phyloP scores from a whole-genome alignment of 2,888 invertebrate species.

The Matsumyia berberina region DNA sequence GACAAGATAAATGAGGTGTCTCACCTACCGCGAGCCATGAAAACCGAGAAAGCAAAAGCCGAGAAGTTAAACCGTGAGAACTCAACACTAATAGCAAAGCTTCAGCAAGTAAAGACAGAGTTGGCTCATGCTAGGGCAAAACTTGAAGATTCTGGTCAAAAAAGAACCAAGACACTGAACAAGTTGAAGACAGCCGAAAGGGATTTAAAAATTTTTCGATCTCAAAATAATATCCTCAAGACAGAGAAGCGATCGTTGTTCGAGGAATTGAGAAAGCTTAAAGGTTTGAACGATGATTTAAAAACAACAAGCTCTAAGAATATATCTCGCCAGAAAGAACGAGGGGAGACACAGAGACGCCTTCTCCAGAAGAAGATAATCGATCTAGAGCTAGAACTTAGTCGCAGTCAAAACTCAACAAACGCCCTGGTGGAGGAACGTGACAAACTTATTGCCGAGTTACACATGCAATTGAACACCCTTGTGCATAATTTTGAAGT shows the following conservation, averaged over 20 bases:
- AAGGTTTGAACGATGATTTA: constrained; percentile 80
- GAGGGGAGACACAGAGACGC: constrained; percentile 81
- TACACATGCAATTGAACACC: constrained; percentile 82
- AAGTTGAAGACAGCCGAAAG: constrained; percentile 81
- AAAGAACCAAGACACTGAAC: constrained; percentile 79
- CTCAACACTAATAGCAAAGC: constrained; percentile 79
- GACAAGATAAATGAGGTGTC: constrained; percentile 81
- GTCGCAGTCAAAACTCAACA: constrained; percentile 82
- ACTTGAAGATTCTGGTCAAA: constrained; percentile 81
- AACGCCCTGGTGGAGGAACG: constrained; percentile 82
- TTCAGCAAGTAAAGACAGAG: constrained; percentile 79
- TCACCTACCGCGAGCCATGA: constrained; percentile 81
- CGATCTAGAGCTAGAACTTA: constrained; percentile 82
- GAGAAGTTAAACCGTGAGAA: constrained; percentile 81
- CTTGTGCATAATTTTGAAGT: constrained; percentile 83
- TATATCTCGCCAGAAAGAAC: constrained; percentile 82
- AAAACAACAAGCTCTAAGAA: constrained; percentile 80
- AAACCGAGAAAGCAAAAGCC: constrained; percentile 81
- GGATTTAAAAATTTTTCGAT: constrained; percentile 82
- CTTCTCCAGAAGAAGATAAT: constrained; percentile 82
- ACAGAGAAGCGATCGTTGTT: constrained; percentile 80
- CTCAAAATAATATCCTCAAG: constrained; percentile 81
- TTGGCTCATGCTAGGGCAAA: constrained; percentile 79
- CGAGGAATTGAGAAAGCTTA: constrained; percentile 79
- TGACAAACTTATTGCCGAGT: constrained; percentile 82